These are phyloP conservation scores for Fukomys damarensis DNA, from an alignment of 2,113 vertebrate species.

Conservation along the genomic window DNA sequence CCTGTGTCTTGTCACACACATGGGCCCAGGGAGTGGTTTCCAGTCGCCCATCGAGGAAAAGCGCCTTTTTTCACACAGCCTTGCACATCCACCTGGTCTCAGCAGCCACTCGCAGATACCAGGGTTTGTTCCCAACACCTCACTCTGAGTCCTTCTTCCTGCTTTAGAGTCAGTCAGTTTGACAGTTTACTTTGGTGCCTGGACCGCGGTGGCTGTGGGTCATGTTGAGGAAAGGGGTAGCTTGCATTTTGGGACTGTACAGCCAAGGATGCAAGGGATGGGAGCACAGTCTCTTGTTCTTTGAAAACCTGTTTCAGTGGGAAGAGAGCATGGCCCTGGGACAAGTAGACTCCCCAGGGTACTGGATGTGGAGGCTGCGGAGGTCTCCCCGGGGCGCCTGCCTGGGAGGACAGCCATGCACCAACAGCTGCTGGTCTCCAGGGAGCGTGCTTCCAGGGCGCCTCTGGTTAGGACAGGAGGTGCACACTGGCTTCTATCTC, in stretches of 20 bases:
- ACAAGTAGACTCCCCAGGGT: slow-evolving; percentile 49
- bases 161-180: neutral
- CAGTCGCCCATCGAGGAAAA: neutral
- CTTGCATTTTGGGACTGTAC: neutral
- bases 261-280: neutral
- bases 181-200: neutral
- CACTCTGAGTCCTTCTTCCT: neutral
- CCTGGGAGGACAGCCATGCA: neutral
- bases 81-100: neutral
- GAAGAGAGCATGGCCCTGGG: slow-evolving; percentile 45
- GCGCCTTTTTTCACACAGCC: neutral
- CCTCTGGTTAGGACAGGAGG: neutral
- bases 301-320: neutral
- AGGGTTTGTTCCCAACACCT: neutral
- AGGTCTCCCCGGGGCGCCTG: neutral
- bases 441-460: neutral
- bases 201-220: neutral
- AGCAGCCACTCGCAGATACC: neutral
- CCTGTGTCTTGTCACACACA: neutral
- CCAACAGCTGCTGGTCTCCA: neutral
- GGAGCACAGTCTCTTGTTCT: neutral
- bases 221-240: neutral
- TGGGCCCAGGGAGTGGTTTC: too few species aligned
- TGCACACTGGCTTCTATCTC: neutral
- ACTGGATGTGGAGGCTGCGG: neutral